A percentile compares a stretch with the other conserved stretches of the same genome.
Evolutionary conservation across 2,113 vertebrate genomes (phyloP).

Genomic region (Brachionichthys hirsutus): DNA sequence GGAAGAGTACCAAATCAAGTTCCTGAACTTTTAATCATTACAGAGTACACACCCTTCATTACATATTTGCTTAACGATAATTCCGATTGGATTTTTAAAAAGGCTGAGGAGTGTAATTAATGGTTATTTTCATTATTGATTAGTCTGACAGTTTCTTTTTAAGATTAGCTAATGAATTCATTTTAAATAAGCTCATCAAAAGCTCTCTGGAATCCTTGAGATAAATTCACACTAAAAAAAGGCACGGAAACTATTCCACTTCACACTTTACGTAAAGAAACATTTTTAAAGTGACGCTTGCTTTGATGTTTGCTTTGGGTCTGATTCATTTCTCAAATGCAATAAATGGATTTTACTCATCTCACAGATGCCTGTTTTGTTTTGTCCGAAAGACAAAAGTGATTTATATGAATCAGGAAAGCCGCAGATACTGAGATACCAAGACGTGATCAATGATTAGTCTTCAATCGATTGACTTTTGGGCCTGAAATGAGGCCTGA

Average conservation of each 20-base stretch:
- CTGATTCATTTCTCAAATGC: not conserved
- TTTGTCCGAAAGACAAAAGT: too few relatives aligned
- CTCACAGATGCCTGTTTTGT: too few relatives aligned
- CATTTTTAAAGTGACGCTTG: not conserved
- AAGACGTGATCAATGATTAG: not conserved
- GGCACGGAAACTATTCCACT: not conserved
- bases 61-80: not conserved
- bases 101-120: not conserved
- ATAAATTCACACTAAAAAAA: not conserved
- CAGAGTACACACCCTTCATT: not conserved
- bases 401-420: too few relatives aligned
- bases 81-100: not conserved
- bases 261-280: not conserved
- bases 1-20: not conserved
- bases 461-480: not conserved
- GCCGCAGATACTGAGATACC: too few relatives aligned
- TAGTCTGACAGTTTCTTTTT: not conserved
- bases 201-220: not conserved
- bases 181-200: not conserved
- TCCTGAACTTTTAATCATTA: not conserved
- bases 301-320: not conserved
- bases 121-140: not conserved
- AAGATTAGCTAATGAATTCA: not conserved
- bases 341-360: too few relatives aligned
- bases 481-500: not conserved